These are phyloP conservation scores for Agapornis canus DNA, from an alignment of 2,797 vertebrate species.

Conservation along the genomic window DNA sequence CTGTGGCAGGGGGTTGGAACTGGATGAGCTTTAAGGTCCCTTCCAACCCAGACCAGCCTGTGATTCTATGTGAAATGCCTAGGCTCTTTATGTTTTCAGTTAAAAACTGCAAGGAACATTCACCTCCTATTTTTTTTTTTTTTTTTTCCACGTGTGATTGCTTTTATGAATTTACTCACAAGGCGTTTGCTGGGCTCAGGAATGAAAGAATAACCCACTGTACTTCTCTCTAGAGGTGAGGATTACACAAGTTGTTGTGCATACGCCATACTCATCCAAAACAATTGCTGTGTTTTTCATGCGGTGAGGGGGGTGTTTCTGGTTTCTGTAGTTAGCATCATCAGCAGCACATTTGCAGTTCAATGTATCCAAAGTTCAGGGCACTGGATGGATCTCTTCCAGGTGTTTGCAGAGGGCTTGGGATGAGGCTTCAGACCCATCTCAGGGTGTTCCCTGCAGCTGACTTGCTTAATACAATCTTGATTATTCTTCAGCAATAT, in stretches of 20 bases:
- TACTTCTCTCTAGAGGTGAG: neutral
- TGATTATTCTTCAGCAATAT: neutral
- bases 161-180: neutral
- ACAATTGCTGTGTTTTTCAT: fast-evolving
- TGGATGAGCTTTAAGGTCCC: neutral
- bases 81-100: neutral
- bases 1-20: neutral
- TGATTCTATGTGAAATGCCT: neutral
- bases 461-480: neutral
- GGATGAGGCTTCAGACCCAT: neutral
- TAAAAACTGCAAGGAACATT: neutral
- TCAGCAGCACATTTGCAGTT: neutral
- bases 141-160: neutral
- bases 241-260: neutral
- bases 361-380: neutral
- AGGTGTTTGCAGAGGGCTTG: neutral
- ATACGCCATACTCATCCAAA: fast-evolving
- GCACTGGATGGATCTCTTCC: neutral
- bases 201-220: neutral
- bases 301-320: neutral
- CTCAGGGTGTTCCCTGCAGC: neutral
- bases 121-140: neutral
- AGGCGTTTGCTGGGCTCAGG: neutral
- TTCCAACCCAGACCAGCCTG: neutral
- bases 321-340: neutral